phyloP scores from a whole-genome alignment of 2,113 vertebrate species.

The Mobula birostris region DNA sequence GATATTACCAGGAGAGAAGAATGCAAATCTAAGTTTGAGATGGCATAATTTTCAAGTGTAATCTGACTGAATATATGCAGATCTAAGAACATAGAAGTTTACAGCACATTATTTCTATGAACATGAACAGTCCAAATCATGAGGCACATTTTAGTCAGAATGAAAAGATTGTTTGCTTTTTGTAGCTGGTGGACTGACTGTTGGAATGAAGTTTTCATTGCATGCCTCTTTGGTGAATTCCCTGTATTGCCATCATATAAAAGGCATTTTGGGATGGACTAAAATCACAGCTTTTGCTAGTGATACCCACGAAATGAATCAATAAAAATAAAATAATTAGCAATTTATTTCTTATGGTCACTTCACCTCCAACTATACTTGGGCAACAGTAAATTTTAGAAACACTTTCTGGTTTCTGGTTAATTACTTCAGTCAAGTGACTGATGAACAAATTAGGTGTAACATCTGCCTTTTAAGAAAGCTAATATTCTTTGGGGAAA shows the following conservation, averaged over 20 bases:
- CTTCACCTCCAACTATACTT: not conserved
- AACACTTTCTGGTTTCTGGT: not conserved
- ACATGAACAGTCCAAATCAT: no score
- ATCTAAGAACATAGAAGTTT: not conserved
- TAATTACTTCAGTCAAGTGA: not conserved
- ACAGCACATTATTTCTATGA: no score
- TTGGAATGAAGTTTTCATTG: not conserved
- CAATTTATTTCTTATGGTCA: not conserved
- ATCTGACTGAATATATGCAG: not conserved
- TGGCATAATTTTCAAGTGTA: not conserved
- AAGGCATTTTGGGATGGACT: no score
- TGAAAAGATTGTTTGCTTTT: not conserved
- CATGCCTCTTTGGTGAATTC: not conserved
- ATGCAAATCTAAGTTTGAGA: not conserved
- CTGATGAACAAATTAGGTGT: not conserved
- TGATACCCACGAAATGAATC: no score
- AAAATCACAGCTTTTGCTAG: no score
- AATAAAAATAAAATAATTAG: not conserved
- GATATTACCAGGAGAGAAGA: not conserved
- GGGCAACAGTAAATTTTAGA: not conserved
- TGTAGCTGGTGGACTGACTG: not conserved
- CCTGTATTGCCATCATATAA: no score
- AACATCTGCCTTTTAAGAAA: not conserved
- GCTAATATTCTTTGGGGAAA: not conserved
- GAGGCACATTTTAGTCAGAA: no score